These are phyloP conservation scores for Coregonus clupeaformis DNA, from an alignment of 2,113 vertebrate species.

Conservation along the genomic window DNA sequence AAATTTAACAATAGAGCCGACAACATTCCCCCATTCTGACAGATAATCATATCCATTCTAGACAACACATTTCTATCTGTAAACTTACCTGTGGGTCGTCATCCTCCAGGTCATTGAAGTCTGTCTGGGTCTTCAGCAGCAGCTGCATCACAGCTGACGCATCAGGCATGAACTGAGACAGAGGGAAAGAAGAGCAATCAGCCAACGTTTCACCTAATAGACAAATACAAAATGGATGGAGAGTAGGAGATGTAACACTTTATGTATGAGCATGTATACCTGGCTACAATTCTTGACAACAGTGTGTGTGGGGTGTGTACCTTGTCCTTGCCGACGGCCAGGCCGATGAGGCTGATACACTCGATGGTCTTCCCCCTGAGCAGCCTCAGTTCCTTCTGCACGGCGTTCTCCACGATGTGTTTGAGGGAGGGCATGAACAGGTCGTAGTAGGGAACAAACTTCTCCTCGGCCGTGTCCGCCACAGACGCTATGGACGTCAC, in stretches of 20 bases:
- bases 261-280: background rate
- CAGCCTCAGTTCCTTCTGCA: conserved; percentile 95
- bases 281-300: too few species aligned
- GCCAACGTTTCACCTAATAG: background rate
- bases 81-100: conserved; percentile 91
- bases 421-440: conserved; percentile 97
- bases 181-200: background rate
- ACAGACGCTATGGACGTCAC: conserved; percentile 98
- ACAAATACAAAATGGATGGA: background rate
- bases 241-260: background rate
- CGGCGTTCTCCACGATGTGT: conserved; percentile 95
- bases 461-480: conserved; percentile 97
- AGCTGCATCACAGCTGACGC: conserved; percentile 98
- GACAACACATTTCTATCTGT: too few species aligned
- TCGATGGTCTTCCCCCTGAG: conserved; percentile 96
- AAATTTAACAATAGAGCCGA: too few species aligned
- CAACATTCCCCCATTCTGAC: too few species aligned
- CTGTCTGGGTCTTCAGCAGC: conserved; percentile 94
- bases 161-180: conserved; percentile 93
- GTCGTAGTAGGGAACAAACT: conserved; percentile 97
- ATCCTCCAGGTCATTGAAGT: conserved; percentile 95
- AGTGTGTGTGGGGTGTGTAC: conserved; percentile 71
- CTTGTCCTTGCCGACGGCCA: conserved; percentile 98
- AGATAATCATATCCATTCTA: too few species aligned
- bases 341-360: conserved; percentile 97